phyloP scores from a whole-genome alignment of 2,113 vertebrate genomes.

The Orycteropus afer region DNA sequence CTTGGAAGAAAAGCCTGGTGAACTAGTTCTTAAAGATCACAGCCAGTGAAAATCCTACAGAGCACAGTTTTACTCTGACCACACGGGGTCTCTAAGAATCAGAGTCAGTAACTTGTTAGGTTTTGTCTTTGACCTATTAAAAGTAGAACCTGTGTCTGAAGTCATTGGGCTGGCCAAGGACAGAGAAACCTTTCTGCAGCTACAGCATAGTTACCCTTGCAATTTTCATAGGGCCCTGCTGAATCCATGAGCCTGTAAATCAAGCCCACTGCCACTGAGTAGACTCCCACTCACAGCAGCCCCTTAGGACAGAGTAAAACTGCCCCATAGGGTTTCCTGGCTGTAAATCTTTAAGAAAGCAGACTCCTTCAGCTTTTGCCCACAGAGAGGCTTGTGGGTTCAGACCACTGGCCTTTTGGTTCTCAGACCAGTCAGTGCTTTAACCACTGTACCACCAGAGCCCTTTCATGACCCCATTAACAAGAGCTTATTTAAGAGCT shows the following conservation, averaged over 20 bases:
- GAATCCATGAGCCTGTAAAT: rapidly evolving
- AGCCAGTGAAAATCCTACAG: background rate
- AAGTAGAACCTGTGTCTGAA: background rate
- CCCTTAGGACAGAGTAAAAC: too few species aligned
- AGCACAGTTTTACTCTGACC: background rate
- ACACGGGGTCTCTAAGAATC: background rate
- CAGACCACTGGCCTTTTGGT: too few species aligned
- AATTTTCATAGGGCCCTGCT: background rate
- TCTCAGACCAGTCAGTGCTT: too few species aligned
- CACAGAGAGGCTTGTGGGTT: too few species aligned
- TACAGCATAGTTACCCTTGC: background rate
- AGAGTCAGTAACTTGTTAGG: background rate
- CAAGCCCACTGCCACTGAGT: too few species aligned
- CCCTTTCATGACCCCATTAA: too few species aligned
- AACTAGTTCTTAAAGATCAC: background rate
- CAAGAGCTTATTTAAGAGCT: background rate
- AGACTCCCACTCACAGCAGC: too few species aligned
- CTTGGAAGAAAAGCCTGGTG: background rate
- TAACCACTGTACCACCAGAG: too few species aligned
- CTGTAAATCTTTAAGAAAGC: too few species aligned
- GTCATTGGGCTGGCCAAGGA: background rate
- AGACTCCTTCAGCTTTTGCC: too few species aligned
- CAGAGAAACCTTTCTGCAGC: background rate
- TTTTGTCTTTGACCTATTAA: background rate
- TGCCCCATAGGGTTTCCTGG: too few species aligned